phyloP scores from a whole-genome alignment of 2,797 vertebrate species.

The Spea hammondii region DNA sequence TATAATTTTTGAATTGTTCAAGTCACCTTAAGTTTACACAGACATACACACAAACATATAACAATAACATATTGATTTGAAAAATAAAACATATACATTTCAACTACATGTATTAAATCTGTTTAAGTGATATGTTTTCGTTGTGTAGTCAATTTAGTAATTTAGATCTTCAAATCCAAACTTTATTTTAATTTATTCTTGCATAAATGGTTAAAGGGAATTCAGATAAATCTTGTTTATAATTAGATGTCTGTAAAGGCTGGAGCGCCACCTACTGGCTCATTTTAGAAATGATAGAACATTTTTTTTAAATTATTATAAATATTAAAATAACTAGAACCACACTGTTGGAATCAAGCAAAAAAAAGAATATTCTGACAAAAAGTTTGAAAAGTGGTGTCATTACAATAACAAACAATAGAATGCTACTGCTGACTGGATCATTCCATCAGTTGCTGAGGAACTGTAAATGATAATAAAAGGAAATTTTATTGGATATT shows the following conservation, averaged over 20 bases:
- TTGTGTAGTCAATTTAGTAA: constrained; percentile 64
- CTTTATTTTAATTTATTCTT: background rate
- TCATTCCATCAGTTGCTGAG: too few species aligned
- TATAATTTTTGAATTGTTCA: constrained; percentile 70
- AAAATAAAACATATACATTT: background rate
- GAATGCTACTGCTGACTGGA: too few species aligned
- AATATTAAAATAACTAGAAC: too few species aligned
- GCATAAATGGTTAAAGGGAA: background rate
- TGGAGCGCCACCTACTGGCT: constrained; percentile 44
- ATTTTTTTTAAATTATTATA: background rate
- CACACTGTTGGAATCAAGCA: too few species aligned
- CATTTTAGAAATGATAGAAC: background rate
- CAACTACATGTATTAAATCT: constrained; percentile 52
- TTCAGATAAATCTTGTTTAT: background rate
- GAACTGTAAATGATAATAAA: too few species aligned
- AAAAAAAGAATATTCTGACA: too few species aligned
- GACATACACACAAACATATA: constrained; percentile 60
- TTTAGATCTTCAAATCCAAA: background rate
- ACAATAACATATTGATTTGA: background rate
- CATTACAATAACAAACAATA: too few species aligned
- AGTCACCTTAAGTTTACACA: constrained; percentile 63
- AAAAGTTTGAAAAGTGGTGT: too few species aligned
- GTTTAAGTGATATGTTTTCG: constrained; percentile 63
- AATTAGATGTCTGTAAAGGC: constrained; percentile 18
- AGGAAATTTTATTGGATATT: too few species aligned